A percentile compares a stretch with the other conserved stretches of the same genome.
These are phyloP conservation scores for Sterrhoptilus dennistouni DNA, from an alignment of 2,113 vertebrate genomes.

Conservation along the genomic window DNA sequence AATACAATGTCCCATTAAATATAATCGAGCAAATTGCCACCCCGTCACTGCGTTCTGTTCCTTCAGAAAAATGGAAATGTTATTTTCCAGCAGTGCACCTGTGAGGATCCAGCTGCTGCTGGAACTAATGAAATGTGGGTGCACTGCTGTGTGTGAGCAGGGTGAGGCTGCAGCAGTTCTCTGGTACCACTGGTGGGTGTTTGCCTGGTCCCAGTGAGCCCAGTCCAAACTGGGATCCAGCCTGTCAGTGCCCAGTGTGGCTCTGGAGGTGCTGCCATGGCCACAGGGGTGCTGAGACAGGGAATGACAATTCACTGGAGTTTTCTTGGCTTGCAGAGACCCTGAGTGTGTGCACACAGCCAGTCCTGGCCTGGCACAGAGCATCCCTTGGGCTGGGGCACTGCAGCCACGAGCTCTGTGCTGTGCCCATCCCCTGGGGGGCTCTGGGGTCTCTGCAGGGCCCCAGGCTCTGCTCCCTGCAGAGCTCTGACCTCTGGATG, in stretches of 20 bases:
- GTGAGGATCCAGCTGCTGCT: not conserved
- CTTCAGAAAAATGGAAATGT: not conserved
- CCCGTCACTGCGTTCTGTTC: not conserved
- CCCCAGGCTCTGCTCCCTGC: not conserved
- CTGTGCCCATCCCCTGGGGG: accelerated
- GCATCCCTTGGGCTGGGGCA: accelerated
- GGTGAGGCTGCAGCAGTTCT: not conserved
- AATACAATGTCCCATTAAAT: not conserved
- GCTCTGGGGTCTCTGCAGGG: not conserved
- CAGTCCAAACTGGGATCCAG: not conserved
- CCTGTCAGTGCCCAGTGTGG: not conserved
- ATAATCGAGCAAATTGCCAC: not conserved
- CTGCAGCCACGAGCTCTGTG: accelerated
- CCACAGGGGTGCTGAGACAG: accelerated
- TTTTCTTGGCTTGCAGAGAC: not conserved
- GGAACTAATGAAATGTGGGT: accelerated
- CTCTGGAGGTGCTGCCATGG: accelerated
- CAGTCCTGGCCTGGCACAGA: not conserved
- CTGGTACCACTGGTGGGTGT: accelerated
- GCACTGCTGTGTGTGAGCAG: not conserved
- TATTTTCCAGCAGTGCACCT: not conserved
- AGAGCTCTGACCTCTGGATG: not conserved
- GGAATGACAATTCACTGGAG: not conserved
- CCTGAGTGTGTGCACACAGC: accelerated
- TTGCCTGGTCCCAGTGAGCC: not conserved